Evolutionary conservation across 2,888 invertebrate genomes (phyloP).

Genomic region (Plebejus melissa): DNA sequence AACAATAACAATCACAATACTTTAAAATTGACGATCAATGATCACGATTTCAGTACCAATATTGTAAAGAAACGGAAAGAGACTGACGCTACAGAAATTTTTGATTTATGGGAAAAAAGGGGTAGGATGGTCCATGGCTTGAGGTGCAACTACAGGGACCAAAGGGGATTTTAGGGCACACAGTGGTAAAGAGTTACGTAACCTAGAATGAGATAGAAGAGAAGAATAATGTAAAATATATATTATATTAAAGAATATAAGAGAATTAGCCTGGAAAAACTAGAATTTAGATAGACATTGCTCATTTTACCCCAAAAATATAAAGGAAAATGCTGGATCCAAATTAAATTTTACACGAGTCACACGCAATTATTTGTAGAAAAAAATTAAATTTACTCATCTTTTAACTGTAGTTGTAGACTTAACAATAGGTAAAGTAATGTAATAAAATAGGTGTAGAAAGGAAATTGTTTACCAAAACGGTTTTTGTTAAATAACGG

Average conservation of each 20-base stretch:
- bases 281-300: no score
- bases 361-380: background rate
- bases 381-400: background rate
- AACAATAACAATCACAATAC: background rate
- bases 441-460: slow-evolving; percentile 8
- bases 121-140: background rate
- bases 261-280: no score
- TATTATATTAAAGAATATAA: no score
- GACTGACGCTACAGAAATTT: background rate
- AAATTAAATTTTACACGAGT: no score
- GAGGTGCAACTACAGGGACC: background rate
- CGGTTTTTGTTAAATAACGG: slow-evolving; percentile 12
- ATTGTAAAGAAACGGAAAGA: slow-evolving; percentile 15
- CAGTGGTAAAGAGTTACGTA: no score
- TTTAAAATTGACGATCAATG: background rate
- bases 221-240: background rate
- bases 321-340: no score
- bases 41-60: background rate
- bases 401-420: background rate
- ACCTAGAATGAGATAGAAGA: background rate
- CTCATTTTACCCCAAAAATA: no score
- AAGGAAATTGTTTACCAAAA: slow-evolving; percentile 20
- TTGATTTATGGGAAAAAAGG: background rate
- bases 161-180: no score
- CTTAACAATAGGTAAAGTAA: background rate